Conservation (phyloP, 2,113 vertebrate species). For the Oenanthe oenanthe region DNA sequence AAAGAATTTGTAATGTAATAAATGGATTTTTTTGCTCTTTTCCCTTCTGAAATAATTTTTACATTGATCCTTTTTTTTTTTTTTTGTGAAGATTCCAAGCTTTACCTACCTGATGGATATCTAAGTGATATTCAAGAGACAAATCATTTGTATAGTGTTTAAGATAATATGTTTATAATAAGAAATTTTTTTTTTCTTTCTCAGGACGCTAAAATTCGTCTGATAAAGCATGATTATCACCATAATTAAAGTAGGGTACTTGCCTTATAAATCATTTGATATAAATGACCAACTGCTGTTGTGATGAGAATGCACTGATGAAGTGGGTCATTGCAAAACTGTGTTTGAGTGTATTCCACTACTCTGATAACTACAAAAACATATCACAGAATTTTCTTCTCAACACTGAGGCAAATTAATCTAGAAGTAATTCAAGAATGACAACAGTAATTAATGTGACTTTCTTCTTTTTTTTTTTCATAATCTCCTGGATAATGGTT, state of each 20-base stretch:
- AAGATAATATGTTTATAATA: not conserved
- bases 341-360: not conserved
- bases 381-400: not conserved
- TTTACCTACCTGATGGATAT: not conserved
- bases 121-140: not conserved
- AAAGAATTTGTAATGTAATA: not conserved
- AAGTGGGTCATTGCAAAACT: conserved; percentile 11
- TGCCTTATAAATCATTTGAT: conserved; percentile 36
- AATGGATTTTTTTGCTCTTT: not conserved
- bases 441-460: not conserved
- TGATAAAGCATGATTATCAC: conserved; percentile 36
- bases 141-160: not conserved
- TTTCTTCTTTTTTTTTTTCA: not conserved
- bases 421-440: not conserved
- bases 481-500: not conserved
- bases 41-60: not conserved
- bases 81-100: not conserved
- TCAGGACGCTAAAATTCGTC: not conserved
- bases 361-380: not conserved
- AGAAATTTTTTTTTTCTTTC: conserved; percentile 21
- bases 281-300: conserved; percentile 4
- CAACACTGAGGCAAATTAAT: not conserved
- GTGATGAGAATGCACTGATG: not conserved
- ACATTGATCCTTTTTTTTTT: not conserved
- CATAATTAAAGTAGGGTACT: conserved; percentile 25